Conservation (phyloP, 2,797 vertebrate genomes). For the Chrosomus eos region DNA sequence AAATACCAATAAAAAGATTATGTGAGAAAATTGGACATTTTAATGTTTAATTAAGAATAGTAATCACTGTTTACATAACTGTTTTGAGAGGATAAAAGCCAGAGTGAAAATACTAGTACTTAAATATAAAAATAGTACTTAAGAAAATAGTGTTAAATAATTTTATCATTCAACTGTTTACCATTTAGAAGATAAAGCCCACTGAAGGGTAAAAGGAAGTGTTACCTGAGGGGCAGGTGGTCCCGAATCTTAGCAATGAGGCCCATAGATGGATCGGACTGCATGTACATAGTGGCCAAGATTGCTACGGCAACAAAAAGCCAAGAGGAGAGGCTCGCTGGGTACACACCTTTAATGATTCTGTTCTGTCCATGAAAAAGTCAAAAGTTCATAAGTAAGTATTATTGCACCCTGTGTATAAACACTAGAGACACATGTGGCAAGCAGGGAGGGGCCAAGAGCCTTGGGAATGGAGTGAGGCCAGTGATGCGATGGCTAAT, state of each 20-base stretch:
- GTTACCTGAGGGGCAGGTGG: slow-evolving; percentile 86
- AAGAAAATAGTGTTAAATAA: not conserved
- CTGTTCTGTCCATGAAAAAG: slow-evolving; percentile 36
- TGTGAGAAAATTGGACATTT: not conserved
- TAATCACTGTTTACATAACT: not conserved
- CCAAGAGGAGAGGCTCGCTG: slow-evolving; percentile 90
- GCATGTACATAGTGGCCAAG: slow-evolving; percentile 86
- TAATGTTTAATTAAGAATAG: not conserved
- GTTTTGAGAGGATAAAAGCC: not conserved
- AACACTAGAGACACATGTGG: not conserved
- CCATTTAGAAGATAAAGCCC: no score
- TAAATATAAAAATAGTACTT: not conserved
- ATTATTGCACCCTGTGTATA: not conserved
- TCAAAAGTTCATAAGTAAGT: not conserved
- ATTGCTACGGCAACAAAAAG: slow-evolving; percentile 79
- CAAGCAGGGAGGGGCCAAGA: not conserved
- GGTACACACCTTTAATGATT: slow-evolving; percentile 63
- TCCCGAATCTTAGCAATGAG: slow-evolving; percentile 91
- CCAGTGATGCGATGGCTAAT: no score
- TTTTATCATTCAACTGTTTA: not conserved
- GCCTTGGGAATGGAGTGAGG: not conserved
- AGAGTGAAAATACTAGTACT: not conserved
- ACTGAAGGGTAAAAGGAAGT: not conserved
- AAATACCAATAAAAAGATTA: not conserved
- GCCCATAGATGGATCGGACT: slow-evolving; percentile 91